phyloP scores from a whole-genome alignment of 2,113 vertebrate genomes.

The Furnarius figulus region DNA sequence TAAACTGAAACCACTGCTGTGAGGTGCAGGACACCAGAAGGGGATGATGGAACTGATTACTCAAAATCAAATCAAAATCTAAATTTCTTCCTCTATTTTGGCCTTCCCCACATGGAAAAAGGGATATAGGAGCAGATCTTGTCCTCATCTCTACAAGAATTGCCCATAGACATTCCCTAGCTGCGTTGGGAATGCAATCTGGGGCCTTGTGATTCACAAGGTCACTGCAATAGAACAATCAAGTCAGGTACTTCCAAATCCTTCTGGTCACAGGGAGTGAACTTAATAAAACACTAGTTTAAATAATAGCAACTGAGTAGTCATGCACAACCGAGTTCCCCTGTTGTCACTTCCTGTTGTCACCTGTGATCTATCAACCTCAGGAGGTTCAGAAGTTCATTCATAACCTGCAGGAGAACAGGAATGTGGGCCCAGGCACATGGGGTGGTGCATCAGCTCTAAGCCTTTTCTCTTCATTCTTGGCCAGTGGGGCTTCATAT shows the following conservation, averaged over 20 bases:
- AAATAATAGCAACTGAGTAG: background rate
- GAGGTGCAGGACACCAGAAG: background rate
- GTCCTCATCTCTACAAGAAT: background rate
- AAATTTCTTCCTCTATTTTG: background rate
- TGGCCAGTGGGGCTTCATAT: background rate
- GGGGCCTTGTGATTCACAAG: background rate
- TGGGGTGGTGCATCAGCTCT: fast-evolving
- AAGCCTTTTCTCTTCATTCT: background rate
- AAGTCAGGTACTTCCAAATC: background rate
- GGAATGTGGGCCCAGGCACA: background rate
- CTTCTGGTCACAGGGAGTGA: background rate
- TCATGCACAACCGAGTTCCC: background rate
- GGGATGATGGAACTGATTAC: background rate
- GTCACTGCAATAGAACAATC: background rate
- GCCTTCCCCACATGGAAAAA: background rate
- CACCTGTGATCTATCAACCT: background rate
- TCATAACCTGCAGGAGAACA: background rate
- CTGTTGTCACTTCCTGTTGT: background rate
- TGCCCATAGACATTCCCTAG: background rate
- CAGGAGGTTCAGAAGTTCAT: background rate
- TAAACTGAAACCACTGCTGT: background rate
- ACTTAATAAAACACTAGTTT: background rate
- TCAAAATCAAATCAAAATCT: background rate
- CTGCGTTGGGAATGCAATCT: background rate
- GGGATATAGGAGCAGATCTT: background rate